Evolutionary conservation across 2,888 invertebrate species (phyloP), one percentile per base, ranked within the genome.

Genomic region (Frankliniella fusca): DNA sequence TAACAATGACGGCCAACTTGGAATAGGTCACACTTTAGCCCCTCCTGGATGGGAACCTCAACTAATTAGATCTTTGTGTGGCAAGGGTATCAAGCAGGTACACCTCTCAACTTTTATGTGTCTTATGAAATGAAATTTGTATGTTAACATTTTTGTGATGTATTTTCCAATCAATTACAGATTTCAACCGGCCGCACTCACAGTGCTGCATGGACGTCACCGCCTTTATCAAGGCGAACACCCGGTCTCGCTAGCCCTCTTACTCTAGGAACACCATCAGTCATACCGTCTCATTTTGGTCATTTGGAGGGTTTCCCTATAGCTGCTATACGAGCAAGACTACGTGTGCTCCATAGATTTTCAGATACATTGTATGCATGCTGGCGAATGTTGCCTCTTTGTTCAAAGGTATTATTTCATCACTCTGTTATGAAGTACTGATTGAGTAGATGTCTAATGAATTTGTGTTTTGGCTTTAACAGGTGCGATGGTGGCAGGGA

Each of bases 181-280:
- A 90, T 92, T 81, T 91, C 92, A 2, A 91, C 92, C 5, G 92
- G 93, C 9, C 87, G 91, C 82, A 91, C 91, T 18, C 93, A 93
- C 86, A 91, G 91, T 85, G 91, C 91, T 3, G 92, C 92, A 3
- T 92, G 92, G 92, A 91, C 92, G 0, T 90, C 91, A 3, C 88
- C 90, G 0, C 88, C 91, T 11, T 88, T 90, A 76, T 90, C 90
- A 0, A 87, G 88, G 49, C 86, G 90, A 81, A 86, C 88, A 10
- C 90, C 90, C n/a, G 91, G 91, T 7, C 87, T 89, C 28, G 81
- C 54, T 8, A 54, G 50, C n/a, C 89, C 90, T 0, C 85, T 90
- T 81, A 89, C 89, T 83, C 89, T 92, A 82, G 91, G 90, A 11
- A 85, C 90, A 15, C 92, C 92, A 0, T 85, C 87, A n/a, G 87